Conservation (phyloP, 2,797 vertebrate species). For the Sciurus carolinensis region DNA sequence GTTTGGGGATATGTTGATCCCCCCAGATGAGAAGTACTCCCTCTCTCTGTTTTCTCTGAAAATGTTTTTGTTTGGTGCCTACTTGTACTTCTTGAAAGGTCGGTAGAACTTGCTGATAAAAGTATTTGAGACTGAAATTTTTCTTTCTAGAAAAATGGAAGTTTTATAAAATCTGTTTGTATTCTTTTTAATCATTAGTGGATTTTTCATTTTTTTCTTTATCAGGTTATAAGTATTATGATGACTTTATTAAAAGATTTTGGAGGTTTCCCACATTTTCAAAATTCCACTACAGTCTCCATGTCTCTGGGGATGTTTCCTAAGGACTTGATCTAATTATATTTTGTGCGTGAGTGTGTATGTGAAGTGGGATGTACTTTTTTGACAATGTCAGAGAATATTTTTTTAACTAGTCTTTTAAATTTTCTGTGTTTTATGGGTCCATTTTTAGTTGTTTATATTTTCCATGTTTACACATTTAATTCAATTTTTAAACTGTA, state of each 20-base stretch:
- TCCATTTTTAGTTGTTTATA: not conserved
- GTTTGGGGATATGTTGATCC: not conserved
- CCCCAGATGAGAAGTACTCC: not conserved
- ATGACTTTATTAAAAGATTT: not conserved
- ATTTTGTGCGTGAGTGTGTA: not conserved
- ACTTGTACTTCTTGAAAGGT: not conserved
- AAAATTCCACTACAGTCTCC: not conserved
- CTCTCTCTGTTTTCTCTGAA: not conserved
- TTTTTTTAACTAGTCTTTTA: not conserved
- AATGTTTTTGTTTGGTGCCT: not conserved
- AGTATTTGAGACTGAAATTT: not conserved
- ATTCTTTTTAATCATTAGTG: not conserved
- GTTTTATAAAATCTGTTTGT: not conserved
- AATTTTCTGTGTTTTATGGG: not conserved
- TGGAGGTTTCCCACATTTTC: not conserved
- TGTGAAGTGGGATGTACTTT: not conserved
- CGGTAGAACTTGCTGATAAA: not conserved
- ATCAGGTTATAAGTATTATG: not conserved
- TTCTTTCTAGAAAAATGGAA: not conserved
- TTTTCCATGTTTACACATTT: not conserved
- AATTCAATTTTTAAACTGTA: not conserved
- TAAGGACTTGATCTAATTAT: not conserved
- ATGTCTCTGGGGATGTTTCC: not conserved
- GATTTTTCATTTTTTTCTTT: not conserved
- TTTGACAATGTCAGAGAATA: not conserved